Conservation (phyloP, 1,140 invertebrate genomes). For the Chionoecetes opilio region DNA sequence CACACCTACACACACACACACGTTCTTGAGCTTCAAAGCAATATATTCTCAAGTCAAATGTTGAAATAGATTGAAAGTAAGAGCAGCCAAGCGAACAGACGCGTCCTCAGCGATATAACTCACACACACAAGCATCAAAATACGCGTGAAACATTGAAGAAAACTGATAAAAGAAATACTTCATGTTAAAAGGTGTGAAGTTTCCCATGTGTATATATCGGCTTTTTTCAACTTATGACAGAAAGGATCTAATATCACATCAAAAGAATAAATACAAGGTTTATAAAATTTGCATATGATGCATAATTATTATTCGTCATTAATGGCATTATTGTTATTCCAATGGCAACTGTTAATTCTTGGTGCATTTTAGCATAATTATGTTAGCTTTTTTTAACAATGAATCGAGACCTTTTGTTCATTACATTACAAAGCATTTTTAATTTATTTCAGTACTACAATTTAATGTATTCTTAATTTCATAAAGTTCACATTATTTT, state of each 20-base stretch:
- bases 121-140: too few species aligned
- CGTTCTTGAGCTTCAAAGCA: too few species aligned
- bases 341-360: background rate
- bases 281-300: constrained; percentile 11
- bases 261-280: background rate
- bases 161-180: background rate
- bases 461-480: too few species aligned
- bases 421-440: too few species aligned
- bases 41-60: too few species aligned
- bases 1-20: background rate
- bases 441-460: too few species aligned
- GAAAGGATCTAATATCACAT: background rate
- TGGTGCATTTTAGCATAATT: background rate
- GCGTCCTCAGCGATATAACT: too few species aligned
- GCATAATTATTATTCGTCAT: constrained; percentile 7
- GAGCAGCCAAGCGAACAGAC: too few species aligned
- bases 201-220: background rate
- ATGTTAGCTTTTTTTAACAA: background rate
- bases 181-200: background rate
- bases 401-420: too few species aligned
- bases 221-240: background rate
- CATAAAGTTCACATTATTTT: too few species aligned
- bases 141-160: background rate
- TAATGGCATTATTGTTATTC: background rate
- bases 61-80: too few species aligned